Base-by-base conservation (phyloP, 2,113 vertebrate genomes). In the Paracanthobrama guichenoti region DNA sequence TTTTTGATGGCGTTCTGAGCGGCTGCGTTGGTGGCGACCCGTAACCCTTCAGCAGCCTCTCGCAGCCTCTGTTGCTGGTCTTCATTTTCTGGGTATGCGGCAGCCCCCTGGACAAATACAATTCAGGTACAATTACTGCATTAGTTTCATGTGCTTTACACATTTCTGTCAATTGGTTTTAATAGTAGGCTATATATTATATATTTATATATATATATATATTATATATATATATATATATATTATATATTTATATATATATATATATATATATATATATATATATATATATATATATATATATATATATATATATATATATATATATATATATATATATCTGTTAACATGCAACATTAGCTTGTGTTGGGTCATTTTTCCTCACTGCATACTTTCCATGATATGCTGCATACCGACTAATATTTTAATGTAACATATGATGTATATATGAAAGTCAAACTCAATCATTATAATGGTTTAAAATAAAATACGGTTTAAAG, bases 1-100 rank as follows among this genome's bases (percentile, higher is more conserved):
- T 99, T 99, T 94, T 99, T 99, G 66, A 99, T 99, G 16, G 98
- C 98, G 1, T 99, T 99, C 89, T 99, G 98, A 67, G 98, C 98
- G 0, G 98, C 98, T 0, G 97, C 97, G 0, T 99, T 99, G 62
- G 98, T 99, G 60, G 98, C 98, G 22, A 99, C 98, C 0, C 98
- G 93, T 28, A 99, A 93, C 2, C 97, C 98, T 87, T 99, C 98
- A 0, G 98, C 98, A 2, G 98, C 98, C 89, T 99, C 98, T 76
- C 98, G 93, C 55, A 99, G 93, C 79, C 96, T 94, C 91, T 99
- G 98, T 88, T 99, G 98, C 80, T 99, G 98, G 90, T 98, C 97
- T 90, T 99, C 97, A 8, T 98, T 99, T 79, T 99, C 98, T 4
- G 98, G 98, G 88, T 98, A 97, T 39, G 97, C 98, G 42, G 98